Conservation (phyloP, 2,113 vertebrate genomes). For the Cyanoramphus novaezelandiae region DNA sequence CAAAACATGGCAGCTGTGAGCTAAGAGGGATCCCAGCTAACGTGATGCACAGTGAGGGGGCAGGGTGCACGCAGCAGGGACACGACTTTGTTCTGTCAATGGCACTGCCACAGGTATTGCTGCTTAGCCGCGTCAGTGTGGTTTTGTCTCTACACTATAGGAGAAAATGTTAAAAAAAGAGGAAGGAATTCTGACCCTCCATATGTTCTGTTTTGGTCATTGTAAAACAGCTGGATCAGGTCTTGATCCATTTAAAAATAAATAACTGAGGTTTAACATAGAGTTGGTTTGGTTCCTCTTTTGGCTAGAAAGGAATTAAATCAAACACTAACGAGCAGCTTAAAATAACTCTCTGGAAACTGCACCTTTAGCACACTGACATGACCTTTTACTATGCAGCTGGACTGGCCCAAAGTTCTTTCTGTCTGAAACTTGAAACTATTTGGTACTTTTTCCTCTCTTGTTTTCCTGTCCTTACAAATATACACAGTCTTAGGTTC, state of each 20-base stretch:
- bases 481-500: neutral
- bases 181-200: neutral
- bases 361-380: neutral
- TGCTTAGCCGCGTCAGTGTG: neutral
- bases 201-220: neutral
- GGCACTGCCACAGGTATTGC: neutral
- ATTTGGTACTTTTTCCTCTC: neutral
- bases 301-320: neutral
- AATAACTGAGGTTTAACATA: neutral
- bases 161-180: neutral
- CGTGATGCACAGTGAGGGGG: neutral
- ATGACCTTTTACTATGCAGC: neutral
- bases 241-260: neutral
- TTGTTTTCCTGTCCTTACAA: neutral
- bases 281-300: neutral
- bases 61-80: neutral
- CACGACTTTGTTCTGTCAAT: neutral
- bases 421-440: neutral
- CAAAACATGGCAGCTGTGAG: fast-evolving
- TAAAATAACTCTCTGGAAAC: neutral
- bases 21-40: neutral
- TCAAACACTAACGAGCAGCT: neutral
- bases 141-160: neutral
- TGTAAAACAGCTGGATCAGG: neutral
- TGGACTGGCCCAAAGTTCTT: neutral